Base-by-base conservation (phyloP, 2,113 vertebrate species). In the Ammodytes dubius region DNA sequence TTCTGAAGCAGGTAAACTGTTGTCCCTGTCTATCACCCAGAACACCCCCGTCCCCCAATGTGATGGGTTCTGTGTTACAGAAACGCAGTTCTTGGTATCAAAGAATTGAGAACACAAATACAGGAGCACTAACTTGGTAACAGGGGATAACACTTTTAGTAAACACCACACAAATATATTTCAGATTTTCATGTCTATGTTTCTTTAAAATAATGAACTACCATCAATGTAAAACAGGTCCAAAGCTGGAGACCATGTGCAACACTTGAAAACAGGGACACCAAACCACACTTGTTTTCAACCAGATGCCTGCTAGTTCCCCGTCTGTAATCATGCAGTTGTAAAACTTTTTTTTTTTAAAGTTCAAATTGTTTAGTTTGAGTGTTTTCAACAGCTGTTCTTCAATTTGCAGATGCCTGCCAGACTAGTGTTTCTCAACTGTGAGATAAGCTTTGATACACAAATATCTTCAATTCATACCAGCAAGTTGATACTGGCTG, bases 301-400 rank as follows among this genome's bases (percentile, higher is more conserved):
- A 88, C 76, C 91, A 92, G 90, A 90, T 92, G 88, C 81, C 69
- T 2, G 10, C 43, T 4, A 61, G 40, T 35, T 27, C 46, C 53
- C 67, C 1, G 56, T 64, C 92, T 90, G 63, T 92, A 93, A 93
- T 92, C 90, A 93, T 58, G 66, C 60, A n/a, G 77, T 80, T 84
- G 90, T 92, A 86, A 94, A 93, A 80, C 27, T 47, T 64, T 86
- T 70, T 86, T 70, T 81, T 91, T 86, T 82, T 82, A 87, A 89
- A 81, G 78, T 80, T 87, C 67, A 88, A 71, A 81, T 81, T 84
- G 86, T 83, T 88, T 2, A 9, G 68, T 83, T 81, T 63, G 79
- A 81, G 73, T 70, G 72, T 63, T 87, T 70, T 59, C n/a, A 10
- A 92, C 92, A 93, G 89, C 88, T 94, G 90, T 82, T 91, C 53